Evolutionary conservation across 2,797 vertebrate genomes (phyloP).

Genomic region (Denticeps clupeoides): DNA sequence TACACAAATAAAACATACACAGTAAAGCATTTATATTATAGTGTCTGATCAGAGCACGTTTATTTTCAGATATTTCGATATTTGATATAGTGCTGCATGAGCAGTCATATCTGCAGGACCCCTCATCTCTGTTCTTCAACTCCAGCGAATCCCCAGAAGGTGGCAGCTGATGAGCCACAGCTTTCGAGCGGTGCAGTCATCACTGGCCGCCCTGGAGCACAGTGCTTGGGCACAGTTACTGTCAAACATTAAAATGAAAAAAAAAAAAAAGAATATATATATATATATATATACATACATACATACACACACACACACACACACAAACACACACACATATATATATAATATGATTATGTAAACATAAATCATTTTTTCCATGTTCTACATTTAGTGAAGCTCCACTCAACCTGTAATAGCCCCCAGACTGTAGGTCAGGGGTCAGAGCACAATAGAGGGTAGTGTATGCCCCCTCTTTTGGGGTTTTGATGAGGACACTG

Average conservation of each 20-base stretch:
- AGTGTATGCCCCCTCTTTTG: conserved; percentile 54
- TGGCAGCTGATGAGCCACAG: conserved; percentile 61
- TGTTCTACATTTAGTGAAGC: no score
- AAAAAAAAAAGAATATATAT: not conserved
- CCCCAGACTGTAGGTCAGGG: conserved; percentile 45
- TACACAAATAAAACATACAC: no score
- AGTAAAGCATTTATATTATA: no score
- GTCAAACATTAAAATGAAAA: conserved; percentile 4
- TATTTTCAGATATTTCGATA: no score
- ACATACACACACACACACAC: no score
- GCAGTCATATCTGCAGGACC: no score
- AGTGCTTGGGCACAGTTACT: conserved; percentile 44
- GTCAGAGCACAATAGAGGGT: conserved; percentile 48
- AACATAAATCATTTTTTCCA: no score
- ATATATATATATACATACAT: not conserved
- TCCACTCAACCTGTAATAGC: conserved; percentile 51
- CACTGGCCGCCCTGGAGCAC: conserved; percentile 42
- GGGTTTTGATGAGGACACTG: conserved; percentile 37
- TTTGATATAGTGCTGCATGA: no score
- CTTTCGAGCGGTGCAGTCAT: conserved; percentile 46
- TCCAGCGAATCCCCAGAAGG: conserved; percentile 56
- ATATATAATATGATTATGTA: no score
- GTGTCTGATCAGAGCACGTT: no score
- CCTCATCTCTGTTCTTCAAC: conserved; percentile 33
- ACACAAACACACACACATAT: no score